Evolutionary conservation across 2,888 invertebrate species (phyloP).

Genomic region (Harpagoxenus sublaevis): DNA sequence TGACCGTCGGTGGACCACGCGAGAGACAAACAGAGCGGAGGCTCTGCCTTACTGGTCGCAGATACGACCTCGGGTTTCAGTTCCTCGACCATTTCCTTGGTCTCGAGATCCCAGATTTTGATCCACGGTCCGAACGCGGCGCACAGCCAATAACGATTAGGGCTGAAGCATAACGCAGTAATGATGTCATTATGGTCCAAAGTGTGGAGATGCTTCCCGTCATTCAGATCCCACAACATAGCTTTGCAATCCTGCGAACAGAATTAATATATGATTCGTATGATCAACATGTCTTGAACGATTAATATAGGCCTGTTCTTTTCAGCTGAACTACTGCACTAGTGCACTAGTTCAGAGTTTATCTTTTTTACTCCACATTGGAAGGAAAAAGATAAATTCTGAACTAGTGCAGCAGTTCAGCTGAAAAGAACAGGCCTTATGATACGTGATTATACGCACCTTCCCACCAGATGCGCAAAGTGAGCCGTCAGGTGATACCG

Average conservation of each 20-base stretch:
- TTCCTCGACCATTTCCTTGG: slow-evolving; percentile 99
- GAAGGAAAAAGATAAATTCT: no score
- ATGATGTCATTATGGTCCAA: slow-evolving; percentile 99
- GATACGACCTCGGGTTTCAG: slow-evolving; percentile 97
- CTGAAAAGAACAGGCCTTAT: no score
- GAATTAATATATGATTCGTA: not conserved
- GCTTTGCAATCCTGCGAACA: slow-evolving; percentile 96
- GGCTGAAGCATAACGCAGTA: slow-evolving; percentile 99
- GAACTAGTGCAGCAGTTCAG: no score
- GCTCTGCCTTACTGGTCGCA: slow-evolving; percentile 93
- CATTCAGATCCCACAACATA: slow-evolving; percentile 99
- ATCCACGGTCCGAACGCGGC: slow-evolving; percentile 99
- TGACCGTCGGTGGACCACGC: slow-evolving; percentile 99
- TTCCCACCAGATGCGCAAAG: slow-evolving; percentile 99
- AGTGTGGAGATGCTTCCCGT: slow-evolving; percentile 99
- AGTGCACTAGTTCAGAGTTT: no score
- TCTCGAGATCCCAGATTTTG: slow-evolving; percentile 99
- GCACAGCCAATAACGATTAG: slow-evolving; percentile 99
- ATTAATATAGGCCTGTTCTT: not conserved
- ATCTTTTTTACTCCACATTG: no score
- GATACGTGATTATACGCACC: slow-evolving; percentile 82
- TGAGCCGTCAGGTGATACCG: slow-evolving; percentile 99
- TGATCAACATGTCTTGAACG: not conserved
- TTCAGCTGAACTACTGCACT: no score
- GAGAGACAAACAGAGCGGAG: slow-evolving; percentile 98